Base-by-base conservation (phyloP, 2,113 vertebrate species). In the Prunella himalayana region DNA sequence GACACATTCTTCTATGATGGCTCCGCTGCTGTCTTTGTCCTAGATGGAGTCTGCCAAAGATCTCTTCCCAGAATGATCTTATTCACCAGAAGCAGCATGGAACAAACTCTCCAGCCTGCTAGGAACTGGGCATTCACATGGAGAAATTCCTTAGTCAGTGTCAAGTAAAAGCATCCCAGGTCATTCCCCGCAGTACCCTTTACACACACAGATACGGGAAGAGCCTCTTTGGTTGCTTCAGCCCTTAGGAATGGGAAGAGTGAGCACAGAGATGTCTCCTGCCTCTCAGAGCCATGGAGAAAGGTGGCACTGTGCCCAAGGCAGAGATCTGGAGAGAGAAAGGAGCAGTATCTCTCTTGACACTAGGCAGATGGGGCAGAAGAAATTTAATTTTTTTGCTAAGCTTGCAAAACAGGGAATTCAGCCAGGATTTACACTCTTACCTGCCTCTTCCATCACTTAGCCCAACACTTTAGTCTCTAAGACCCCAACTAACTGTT, bases 11-110 rank as follows among this genome's bases (percentile, higher is more conserved):
- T 95, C 59, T 59, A 4, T 3, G 9, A 72, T 65, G 69, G 53
- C 39, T 89, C 64, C 64, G 82, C 41, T 64, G 61, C 71, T 10
- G 13, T 85, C 69, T 92, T 80, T 86, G 56, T 91, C 51, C 56
- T 37, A 68, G 70, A 33, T 31, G 51, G 51, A 92, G 37, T 19
- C 56, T 95, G 88, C 71, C 92, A 93, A 89, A 95, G 47, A 59
- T 63, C 79, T 86, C 75, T 97, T 97, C 92, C 92, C 92, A 83
- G 87, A 88, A 96, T 68, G 27, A 82, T 82, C 54, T 63, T 91
- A 73, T 50, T 94, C 85, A 63, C 24, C 54, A 76, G 51, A 80
- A 83, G 56, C 56, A 94, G 37, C 81, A 41, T 37, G 90, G 78
- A 97, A 86, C 86, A 94, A 94, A 84, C 37, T 90, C 90, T 83